phyloP scores from a whole-genome alignment of 2,113 vertebrate genomes.

The Azemiops feae region DNA sequence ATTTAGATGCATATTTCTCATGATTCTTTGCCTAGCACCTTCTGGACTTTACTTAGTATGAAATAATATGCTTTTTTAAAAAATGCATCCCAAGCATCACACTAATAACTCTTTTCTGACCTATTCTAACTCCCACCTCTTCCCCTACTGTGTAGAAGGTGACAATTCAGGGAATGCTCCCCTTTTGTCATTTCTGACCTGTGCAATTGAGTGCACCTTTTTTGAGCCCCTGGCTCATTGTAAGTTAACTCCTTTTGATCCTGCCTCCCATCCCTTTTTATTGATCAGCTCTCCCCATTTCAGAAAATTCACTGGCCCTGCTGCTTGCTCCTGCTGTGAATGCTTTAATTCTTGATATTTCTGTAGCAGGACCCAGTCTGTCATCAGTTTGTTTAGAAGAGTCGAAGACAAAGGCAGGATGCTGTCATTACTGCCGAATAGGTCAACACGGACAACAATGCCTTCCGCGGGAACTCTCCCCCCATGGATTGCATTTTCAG shows the following conservation, averaged over 20 bases:
- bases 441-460: slow-evolving; percentile 57
- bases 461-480: slow-evolving; percentile 48
- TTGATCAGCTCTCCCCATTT: slow-evolving; percentile 55
- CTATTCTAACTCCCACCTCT: neutral
- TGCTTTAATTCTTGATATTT: slow-evolving; percentile 55
- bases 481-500: slow-evolving; percentile 62
- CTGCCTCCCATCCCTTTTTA: slow-evolving; percentile 48
- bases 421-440: slow-evolving; percentile 56
- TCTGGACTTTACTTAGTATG: slow-evolving; percentile 33
- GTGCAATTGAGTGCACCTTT: slow-evolving; percentile 35
- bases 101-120: slow-evolving; percentile 30
- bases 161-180: slow-evolving; percentile 27
- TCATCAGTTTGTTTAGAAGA: slow-evolving; percentile 47
- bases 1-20: neutral
- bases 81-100: neutral
- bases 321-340: slow-evolving; percentile 56
- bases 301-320: slow-evolving; percentile 46
- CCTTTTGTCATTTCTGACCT: slow-evolving; percentile 57
- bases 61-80: slow-evolving; percentile 30
- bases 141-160: slow-evolving; percentile 46
- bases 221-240: slow-evolving; percentile 49
- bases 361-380: slow-evolving; percentile 40
- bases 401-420: slow-evolving; percentile 62
- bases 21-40: neutral
- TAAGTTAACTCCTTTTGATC: slow-evolving; percentile 56